Base-by-base conservation (phyloP, 2,113 vertebrate species). In the Cariama cristata region DNA sequence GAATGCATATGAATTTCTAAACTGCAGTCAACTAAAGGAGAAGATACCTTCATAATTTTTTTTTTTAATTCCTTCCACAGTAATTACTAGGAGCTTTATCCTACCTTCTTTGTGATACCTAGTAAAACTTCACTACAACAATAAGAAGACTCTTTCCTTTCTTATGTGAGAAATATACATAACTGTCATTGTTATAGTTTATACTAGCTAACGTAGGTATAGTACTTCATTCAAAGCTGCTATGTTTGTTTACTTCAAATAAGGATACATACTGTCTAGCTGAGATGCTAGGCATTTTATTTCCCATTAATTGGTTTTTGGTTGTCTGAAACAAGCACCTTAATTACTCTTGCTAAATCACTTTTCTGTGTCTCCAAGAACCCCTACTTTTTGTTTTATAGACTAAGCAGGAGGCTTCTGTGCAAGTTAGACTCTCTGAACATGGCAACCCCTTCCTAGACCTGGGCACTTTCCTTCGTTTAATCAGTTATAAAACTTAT, bases 401-500 rank as follows among this genome's bases (percentile, higher is more conserved):
- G 18, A 9, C 22, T 71, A 33, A 68, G 2, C 3, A 21, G 6
- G 28, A 79, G 40, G 5, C 2, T 68, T 90, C 13, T 72, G 5
- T 59, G 38, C 59, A 75, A 69, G 30, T 50, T n/a, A 87, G 42
- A 26, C 6, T 38, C 6, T 50, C 19, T 47, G 52, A 83, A 40
- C 3, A 7, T 15, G 75, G 26, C 9, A 87, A 12, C 0, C 1
- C 12, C 5, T 86, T 86, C 40, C 47, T 52, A 81, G 18, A 55
- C 26, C 8, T 82, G 18, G 20, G 1, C 19, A 63, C 6, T 77
- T 88, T 26, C 8, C 12, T 60, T 67, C 67, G 8, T n/a, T 92
- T 56, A 40, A 20, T 30, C 0, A 0, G 2, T 75, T 74, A n/a
- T 33, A 86, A 79, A 90, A 42, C 3, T 74, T 67, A 15, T 2